Base-by-base conservation (phyloP, 2,797 vertebrate genomes). In the Apogon hyalosoma region DNA sequence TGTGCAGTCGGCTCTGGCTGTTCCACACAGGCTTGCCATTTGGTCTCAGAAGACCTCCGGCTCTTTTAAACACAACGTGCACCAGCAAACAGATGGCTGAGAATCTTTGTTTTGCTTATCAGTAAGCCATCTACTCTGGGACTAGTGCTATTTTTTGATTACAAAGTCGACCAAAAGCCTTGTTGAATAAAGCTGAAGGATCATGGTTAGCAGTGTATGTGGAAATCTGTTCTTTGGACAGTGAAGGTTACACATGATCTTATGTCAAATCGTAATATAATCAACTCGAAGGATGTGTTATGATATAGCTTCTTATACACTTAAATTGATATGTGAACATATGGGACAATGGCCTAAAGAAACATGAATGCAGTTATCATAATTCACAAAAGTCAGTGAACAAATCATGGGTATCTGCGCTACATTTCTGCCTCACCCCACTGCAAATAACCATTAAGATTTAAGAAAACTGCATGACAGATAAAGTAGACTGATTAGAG, bases 31-130 rank as follows among this genome's bases (percentile, higher is more conserved):
- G 6, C 51, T 71, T 74, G 75, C 70, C 78, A 80, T 77, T 84
- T 85, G 56, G 62, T 86, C 78, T 74, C 68, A 24, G 43, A 57
- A 78, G 76, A 75, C 71, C 74, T 64, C 18, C 1, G 47, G 73
- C 53, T 57, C 53, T 38, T 68, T 69, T 69, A 54, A 75, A 63
- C 1, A 8, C 64, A 69, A 63, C 1, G 18, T 64, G 75, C 54
- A 79, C 52, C 47, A 79, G 75, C 57, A 45, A 77, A 61, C 79
- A 90, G 81, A 88, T 81, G 87, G 76, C 66, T 60, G 41, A 55
- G 59, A 63, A 58, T 53, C 75, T 87, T 74, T 73, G 65, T 83
- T 83, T 83, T 63, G 51, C 48, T 78, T 67, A 63, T 79, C 67
- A 82, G 65, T 54, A 61, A 80, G 43, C 55, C 69, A 63, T 67